phyloP scores from a whole-genome alignment of 2,797 vertebrate genomes.

The Saxicola maurus region DNA sequence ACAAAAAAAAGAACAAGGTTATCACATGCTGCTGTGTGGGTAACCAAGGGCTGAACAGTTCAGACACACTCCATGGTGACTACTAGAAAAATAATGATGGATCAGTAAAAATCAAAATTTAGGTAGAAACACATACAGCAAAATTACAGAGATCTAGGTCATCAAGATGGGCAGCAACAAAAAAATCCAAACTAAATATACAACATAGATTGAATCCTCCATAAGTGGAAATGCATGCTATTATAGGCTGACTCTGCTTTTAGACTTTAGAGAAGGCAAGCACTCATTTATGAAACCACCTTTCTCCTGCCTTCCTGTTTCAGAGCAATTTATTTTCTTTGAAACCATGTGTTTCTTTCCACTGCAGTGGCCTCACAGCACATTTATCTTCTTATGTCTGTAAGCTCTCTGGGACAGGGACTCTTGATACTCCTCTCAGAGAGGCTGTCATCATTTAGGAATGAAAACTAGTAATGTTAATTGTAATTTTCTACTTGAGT shows the following conservation, averaged over 20 bases:
- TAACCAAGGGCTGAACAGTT: neutral
- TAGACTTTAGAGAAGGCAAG: neutral
- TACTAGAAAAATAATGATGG: neutral
- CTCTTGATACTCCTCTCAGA: neutral
- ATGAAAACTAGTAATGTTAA: neutral
- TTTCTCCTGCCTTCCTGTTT: slow-evolving; percentile 42
- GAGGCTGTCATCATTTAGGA: neutral
- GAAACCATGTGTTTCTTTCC: slow-evolving; percentile 4
- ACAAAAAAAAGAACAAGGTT: neutral
- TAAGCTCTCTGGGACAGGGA: slow-evolving; percentile 5
- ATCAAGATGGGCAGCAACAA: neutral
- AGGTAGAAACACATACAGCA: neutral
- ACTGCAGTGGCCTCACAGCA: neutral
- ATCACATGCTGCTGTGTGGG: neutral
- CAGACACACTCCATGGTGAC: neutral
- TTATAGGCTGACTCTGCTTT: neutral
- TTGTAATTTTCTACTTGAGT: neutral
- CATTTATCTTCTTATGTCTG: neutral
- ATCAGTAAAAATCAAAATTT: neutral
- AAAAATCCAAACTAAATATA: neutral
- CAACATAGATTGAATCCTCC: neutral
- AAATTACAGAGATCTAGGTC: neutral
- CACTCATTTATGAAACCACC: slow-evolving; percentile 48
- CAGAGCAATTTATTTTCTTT: slow-evolving; percentile 35
- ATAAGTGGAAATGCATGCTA: neutral